These are phyloP conservation scores for Microplitis manilae DNA, from an alignment of 2,888 invertebrate genomes.

Conservation along the genomic window DNA sequence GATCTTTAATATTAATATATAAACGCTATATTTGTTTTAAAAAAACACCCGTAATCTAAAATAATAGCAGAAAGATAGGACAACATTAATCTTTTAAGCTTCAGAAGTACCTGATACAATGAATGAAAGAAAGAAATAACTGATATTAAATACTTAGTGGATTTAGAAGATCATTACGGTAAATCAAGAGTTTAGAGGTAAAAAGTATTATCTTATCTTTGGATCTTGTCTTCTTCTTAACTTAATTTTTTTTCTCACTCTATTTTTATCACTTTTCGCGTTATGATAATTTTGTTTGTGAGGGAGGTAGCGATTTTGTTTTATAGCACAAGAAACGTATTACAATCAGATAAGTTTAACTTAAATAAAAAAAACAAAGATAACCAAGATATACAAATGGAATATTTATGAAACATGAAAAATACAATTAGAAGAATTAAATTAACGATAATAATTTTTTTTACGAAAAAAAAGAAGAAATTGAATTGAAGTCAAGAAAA, in stretches of 20 bases:
- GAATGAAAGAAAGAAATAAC: constrained; percentile 15
- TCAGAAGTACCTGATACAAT: constrained; percentile 35
- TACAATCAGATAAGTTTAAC: neutral
- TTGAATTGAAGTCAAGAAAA: neutral
- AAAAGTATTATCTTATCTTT: neutral
- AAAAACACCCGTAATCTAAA: neutral
- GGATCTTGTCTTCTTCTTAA: neutral
- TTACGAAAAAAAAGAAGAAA: neutral
- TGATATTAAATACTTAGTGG: neutral
- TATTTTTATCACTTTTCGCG: neutral
- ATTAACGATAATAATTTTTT: too few species aligned
- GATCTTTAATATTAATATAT: neutral
- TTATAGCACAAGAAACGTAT: neutral
- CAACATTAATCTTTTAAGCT: constrained; percentile 38
- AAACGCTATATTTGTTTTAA: neutral
- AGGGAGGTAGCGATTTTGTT: neutral
- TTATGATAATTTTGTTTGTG: neutral
- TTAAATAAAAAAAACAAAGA: neutral
- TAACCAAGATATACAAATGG: neutral
- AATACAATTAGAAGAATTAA: too few species aligned
- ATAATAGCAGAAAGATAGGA: constrained; percentile 2
- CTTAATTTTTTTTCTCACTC: neutral
- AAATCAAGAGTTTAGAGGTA: neutral
- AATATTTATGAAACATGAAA: neutral
- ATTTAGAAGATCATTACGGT: neutral